These are phyloP conservation scores for Melanostigma gelatinosum DNA, from an alignment of 2,113 vertebrate genomes.

Conservation along the genomic window DNA sequence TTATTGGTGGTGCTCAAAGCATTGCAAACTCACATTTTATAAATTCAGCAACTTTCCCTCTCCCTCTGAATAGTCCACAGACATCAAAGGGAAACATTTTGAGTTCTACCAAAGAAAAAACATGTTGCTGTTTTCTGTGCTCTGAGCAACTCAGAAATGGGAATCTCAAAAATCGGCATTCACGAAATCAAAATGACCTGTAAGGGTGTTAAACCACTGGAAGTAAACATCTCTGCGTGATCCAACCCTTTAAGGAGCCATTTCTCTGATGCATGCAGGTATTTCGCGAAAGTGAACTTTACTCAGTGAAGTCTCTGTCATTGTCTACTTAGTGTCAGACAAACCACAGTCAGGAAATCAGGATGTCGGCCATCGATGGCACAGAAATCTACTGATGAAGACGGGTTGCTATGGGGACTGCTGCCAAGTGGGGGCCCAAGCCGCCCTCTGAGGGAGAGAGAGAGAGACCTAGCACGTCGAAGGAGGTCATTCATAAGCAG, in stretches of 20 bases:
- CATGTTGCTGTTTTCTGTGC: not conserved
- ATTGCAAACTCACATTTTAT: not conserved
- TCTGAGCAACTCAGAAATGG: not conserved
- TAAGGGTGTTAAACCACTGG: not conserved
- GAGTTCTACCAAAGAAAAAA: not conserved
- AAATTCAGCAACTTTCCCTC: not conserved
- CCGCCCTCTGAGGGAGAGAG: slow-evolving; percentile 55
- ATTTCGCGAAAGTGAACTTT: slow-evolving; percentile 29
- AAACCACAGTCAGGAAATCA: slow-evolving; percentile 71
- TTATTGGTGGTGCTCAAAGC: not conserved
- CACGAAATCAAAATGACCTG: slow-evolving; percentile 15
- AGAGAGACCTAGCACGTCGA: slow-evolving; percentile 59
- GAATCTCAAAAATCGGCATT: not conserved
- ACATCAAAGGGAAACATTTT: not conserved
- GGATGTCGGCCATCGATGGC: slow-evolving; percentile 66
- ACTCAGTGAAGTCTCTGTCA: slow-evolving; percentile 41
- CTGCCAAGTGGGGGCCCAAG: slow-evolving; percentile 70
- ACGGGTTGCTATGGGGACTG: slow-evolving; percentile 76
- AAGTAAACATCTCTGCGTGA: not conserved
- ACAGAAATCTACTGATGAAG: slow-evolving; percentile 70
- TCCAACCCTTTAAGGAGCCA: not conserved
- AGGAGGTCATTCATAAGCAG: slow-evolving; percentile 80
- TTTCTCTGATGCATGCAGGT: slow-evolving; percentile 11
- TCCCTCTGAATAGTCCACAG: not conserved
- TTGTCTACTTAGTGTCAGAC: slow-evolving; percentile 68